Base-by-base conservation (phyloP, 2,797 vertebrate genomes). In the Bovichtus diacanthus region DNA sequence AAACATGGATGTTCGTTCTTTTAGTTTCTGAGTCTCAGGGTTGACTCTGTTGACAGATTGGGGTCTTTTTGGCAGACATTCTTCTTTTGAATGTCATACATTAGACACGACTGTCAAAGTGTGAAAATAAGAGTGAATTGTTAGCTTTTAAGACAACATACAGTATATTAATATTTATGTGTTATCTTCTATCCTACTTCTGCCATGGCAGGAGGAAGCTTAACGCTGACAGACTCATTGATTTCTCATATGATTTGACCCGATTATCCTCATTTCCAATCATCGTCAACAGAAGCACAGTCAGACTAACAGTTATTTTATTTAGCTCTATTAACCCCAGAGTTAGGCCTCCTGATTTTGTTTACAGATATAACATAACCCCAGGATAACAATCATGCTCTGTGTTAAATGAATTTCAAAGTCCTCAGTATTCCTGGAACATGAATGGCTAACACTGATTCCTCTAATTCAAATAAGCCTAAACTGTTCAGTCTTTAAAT, bases 231-330 rank as follows among this genome's bases (percentile, higher is more conserved):
- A 27, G 23, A 56, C 23, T 51, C 16, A 58, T 50, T 36, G 54
- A 82, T 85, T 56, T 53, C n/a, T n/a, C 8, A 25, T 55, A 27
- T 66, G 46, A 76, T 63, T 56, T 78, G 0, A 76, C 38, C 5
- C 56, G 72, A 63, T 51, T n/a, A 46, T 51, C 38, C 50, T 60
- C 46, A 62, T 61, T 43, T 12, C 15, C 0, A 9, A 31, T 63
- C 27, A 31, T 23, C 39, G 62, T 36, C 41, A 21, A 23, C 31
- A 47, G 7, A 47, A 9, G 19, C 21, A 44, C 27, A 25, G 23
- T 23, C n/a, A 6, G 25, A 58, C 6, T 12, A 12, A 55, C 3
- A 25, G 19, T 11, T 60, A 15, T 68, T 7, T 47, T 71, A 23
- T 9, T 72, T 63, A 54, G 1, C 12, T 0, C 8, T 3, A 10